Percentiles rank a stretch among this genome's conserved stretches.
Conservation (phyloP, 2,113 vertebrate genomes). For the Rissa tridactyla region DNA sequence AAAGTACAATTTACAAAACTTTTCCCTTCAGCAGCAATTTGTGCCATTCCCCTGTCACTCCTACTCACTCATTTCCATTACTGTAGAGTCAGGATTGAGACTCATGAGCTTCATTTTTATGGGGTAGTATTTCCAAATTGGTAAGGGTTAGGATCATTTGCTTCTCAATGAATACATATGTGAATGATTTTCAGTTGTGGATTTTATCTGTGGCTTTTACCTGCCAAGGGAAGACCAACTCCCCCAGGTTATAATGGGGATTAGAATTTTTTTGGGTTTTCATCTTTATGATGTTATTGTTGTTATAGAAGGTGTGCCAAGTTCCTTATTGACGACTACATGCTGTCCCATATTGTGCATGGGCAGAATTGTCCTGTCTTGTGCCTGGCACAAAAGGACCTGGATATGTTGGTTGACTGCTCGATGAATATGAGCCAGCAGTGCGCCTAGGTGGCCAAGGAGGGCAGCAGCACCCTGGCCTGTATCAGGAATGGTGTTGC, state of each 20-base stretch:
- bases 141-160: neutral
- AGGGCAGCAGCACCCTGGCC: too few species aligned
- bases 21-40: neutral
- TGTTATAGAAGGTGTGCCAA: neutral
- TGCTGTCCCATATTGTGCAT: neutral
- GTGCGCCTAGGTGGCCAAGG: too few species aligned
- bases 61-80: rapidly evolving
- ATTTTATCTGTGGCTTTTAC: neutral
- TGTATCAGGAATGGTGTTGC: too few species aligned
- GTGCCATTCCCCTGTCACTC: neutral
- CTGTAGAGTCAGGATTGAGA: neutral
- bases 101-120: neutral
- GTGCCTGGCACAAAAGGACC: too few species aligned
- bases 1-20: neutral
- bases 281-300: neutral
- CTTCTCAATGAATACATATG: neutral
- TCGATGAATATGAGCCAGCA: too few species aligned
- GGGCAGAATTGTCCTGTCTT: too few species aligned
- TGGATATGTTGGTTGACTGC: too few species aligned
- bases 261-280: neutral
- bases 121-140: neutral
- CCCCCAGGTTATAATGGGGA: neutral
- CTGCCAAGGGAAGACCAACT: neutral
- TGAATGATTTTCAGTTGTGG: neutral
- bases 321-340: neutral